Base-by-base conservation (phyloP, 2,888 invertebrate species). In the Autographa pulchrina region DNA sequence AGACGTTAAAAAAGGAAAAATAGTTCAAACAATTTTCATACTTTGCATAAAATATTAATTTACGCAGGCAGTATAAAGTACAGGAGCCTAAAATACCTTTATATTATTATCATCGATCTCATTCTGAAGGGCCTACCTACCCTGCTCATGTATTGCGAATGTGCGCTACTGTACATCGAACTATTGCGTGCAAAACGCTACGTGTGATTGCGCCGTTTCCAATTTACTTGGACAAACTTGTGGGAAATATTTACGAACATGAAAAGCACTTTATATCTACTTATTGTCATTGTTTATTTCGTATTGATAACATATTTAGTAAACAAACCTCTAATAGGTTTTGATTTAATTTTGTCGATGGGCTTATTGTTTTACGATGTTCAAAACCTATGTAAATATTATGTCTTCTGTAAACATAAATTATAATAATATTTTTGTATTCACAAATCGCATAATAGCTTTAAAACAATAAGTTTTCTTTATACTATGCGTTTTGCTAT, bases 131-230 rank as follows among this genome's bases (percentile, higher is more conserved):
- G 20, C 20, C 0, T 25, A 25, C 20, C 0, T 25, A 25, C 25
- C 25, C 25, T 25, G 8, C 20, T 13, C 13, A 13, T 13, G 9
- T 48, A 13, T 56, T 56, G 54, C 8, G 13, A 56, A 25, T 56
- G 54, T 56, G 9, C 54, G 20, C 20, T 13, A 20, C 54, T 20
- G 54, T 56, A 14, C 54, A 13, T 6, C 20, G 11, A 18, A 8
- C 18, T 25, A 25, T 56, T 13, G 54, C 54, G 54, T 56, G 54
- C 54, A 56, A 14, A 25, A 56, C 54, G 54, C 54, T 56, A 56
- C 9, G 54, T 25, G 54, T 56, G 54, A 56, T 56, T 13, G 54
- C 25, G 25, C 13, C 54, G 54, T 56, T 56, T 56, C 54, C 13
- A 56, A 25, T 56, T 20, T 18, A 43, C 14, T 43, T n/a, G n/a